Evolutionary conservation across 2,113 vertebrate genomes (phyloP), one percentile per base, ranked within the genome.

Genomic region (Nothobranchius kuhntae): DNA sequence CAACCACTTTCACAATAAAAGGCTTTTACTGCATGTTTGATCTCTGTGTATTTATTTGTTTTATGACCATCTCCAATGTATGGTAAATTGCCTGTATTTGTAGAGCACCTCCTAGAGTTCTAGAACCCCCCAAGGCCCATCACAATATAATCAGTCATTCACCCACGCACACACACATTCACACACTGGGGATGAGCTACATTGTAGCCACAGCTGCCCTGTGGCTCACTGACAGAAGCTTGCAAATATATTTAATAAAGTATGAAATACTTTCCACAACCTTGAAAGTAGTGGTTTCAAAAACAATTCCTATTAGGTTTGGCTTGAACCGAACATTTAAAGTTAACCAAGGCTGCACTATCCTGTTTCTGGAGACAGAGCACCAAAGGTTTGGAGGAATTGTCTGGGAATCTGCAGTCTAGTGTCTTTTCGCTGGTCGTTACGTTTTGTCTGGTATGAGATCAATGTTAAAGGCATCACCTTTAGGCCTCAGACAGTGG

Each of bases 401-500:
- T 30, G 63, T 75, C 69, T 76, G 73, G 52, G 57, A 69, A 38
- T 61, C 51, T 44, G 3, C 38, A 61, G 77, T 86, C 81, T 85
- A 69, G 52, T 79, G 75, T 84, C 74, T 70, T 60, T 84, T 77
- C 75, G 61, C 67, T 77, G 61, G 58, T 73, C 73, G 56, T 86
- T 82, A 81, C 64, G 78, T 69, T 78, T 13, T 21, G 21, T 24
- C 56, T 30, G 82, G 84, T 84, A 87, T 86, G 38, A 80, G 67
- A 76, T 82, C 69, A 76, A 75, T 75, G 68, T 66, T n/a, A 30
- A 76, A 86, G 53, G 68, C 46, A 82, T 87, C 80, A 80, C 71
- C 86, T 81, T 82, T 61, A 68, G 76, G 69, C 61, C 68, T 71
- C 71, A 85, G 84, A 81, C 83, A 68, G 77, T 36, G 66, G 82